A percentile compares a stretch with the other conserved stretches of the same genome.
Evolutionary conservation across 2,113 vertebrate species (phyloP).

Genomic region (Gadus macrocephalus): DNA sequence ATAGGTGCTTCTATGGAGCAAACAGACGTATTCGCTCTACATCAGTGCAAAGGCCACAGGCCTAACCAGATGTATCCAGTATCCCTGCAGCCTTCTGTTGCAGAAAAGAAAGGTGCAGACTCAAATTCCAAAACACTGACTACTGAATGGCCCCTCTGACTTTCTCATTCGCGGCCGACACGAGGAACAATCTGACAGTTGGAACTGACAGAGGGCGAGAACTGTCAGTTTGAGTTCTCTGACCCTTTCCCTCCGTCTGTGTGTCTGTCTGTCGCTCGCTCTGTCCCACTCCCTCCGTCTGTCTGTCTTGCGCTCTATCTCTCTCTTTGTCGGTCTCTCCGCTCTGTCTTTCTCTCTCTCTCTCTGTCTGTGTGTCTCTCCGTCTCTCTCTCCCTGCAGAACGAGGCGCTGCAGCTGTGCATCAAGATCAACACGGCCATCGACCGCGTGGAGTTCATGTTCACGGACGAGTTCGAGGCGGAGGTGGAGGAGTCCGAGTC

Average conservation of each 20-base stretch:
- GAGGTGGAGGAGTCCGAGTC: slow-evolving; percentile 92
- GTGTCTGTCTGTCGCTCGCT: neutral
- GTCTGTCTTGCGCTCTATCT: neutral
- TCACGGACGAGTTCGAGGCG: slow-evolving; percentile 87
- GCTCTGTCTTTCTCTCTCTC: neutral
- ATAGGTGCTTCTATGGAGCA: too few relatives aligned
- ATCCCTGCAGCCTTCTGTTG: too few relatives aligned
- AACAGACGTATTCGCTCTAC: too few relatives aligned
- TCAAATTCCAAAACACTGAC: too few relatives aligned
- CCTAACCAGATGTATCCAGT: too few relatives aligned
- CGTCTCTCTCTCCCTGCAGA: slow-evolving; percentile 64
- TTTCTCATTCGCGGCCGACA: too few relatives aligned
- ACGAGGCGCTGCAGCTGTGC: slow-evolving; percentile 90
- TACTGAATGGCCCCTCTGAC: too few relatives aligned
- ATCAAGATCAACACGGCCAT: slow-evolving; percentile 90
- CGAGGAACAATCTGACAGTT: too few relatives aligned
- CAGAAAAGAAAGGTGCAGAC: too few relatives aligned
- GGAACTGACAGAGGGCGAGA: too few relatives aligned
- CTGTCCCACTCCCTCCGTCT: slow-evolving; percentile 6
- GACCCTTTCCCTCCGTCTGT: neutral
- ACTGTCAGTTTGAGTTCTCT: slow-evolving; percentile 7
- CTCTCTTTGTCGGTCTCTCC: slow-evolving; percentile 4
- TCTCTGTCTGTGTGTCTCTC: neutral
- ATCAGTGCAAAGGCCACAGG: too few relatives aligned
- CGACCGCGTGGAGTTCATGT: slow-evolving; percentile 91